Evolutionary conservation across 92 coral and sea anemone species (phyloP), one percentile per base, ranked within the genome.

Genomic region (Paramuricea clavata): DNA sequence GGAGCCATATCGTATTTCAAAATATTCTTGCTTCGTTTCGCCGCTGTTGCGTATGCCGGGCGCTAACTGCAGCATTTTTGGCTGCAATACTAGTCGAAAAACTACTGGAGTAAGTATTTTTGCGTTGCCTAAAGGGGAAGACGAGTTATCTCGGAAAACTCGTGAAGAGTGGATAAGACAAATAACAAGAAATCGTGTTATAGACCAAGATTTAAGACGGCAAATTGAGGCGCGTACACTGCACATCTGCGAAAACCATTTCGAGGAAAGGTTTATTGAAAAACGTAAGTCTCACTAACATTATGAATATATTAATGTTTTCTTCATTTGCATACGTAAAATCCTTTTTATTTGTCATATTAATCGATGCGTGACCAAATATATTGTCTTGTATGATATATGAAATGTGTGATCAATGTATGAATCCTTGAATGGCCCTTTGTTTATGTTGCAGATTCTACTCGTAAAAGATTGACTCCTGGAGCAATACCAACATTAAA

Each of bases 251-350:
- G 50, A 74, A 42, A 74, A 26, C 2, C 59, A 75, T 27, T 75
- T 75, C n/a, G 81, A 75, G 22, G 64, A 75, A 44, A 44, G 64
- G 12, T 49, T 22, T 23, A 75, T 75, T 75, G 81, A 75, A 49
- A 47, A n/a, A 21, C 49, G 80, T 74, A 74, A 74, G 80, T 74
- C 19, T 17, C 30, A 12, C 43, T 5, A 2, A 26, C n/a, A 9
- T 68, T 13, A 36, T 68, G 42, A 2, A 68, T 68, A 68, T 52
- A 52, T 13, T 3, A 52, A 52, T 52, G 10, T 4, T 39, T 39
- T 39, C 10, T 39, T n/a, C n/a, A n/a, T n/a, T n/a, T n/a, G n/a
- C n/a, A n/a, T n/a, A n/a, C n/a, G n/a, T n/a, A n/a, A n/a, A 10
- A 39, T 39, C 44, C 44, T 39, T 39, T 39, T 4, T 10, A 10